phyloP scores from a whole-genome alignment of 1,140 invertebrate genomes.

The Cydia pomonella region DNA sequence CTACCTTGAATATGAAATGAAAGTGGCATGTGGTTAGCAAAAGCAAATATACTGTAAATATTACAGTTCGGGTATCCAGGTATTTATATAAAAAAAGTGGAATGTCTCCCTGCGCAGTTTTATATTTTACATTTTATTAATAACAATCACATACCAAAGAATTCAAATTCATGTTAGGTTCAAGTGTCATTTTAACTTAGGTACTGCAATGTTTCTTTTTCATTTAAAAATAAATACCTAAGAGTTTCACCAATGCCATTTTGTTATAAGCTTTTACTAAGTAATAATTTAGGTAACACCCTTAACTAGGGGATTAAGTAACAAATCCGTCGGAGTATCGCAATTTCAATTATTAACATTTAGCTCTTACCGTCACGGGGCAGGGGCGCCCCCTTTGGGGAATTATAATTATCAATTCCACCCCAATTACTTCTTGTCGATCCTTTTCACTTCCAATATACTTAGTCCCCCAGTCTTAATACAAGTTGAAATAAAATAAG shows the following conservation, averaged over 20 bases:
- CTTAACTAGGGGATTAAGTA: slow-evolving; percentile 41
- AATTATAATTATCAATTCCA: slow-evolving; percentile 49
- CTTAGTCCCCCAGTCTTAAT: slow-evolving; percentile 29
- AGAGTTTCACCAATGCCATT: background rate
- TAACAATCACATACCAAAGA: too few relatives aligned
- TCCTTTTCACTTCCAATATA: slow-evolving; percentile 43
- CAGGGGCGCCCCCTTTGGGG: slow-evolving; percentile 41
- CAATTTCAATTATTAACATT: slow-evolving; percentile 55
- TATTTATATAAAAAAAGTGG: too few relatives aligned
- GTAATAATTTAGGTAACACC: slow-evolving; percentile 5
- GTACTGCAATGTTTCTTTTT: too few relatives aligned
- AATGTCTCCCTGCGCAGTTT: too few relatives aligned
- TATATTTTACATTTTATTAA: too few relatives aligned
- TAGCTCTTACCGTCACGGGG: slow-evolving; percentile 35
- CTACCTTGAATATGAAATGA: background rate
- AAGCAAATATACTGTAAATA: background rate
- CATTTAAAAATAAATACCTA: background rate
- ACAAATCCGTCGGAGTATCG: slow-evolving; percentile 46
- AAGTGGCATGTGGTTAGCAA: background rate
- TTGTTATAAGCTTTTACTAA: slow-evolving; percentile 20
- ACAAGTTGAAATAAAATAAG: background rate
- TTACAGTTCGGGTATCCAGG: background rate
- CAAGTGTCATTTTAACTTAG: too few relatives aligned
- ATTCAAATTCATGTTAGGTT: too few relatives aligned
- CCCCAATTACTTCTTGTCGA: slow-evolving; percentile 46